Percentiles rank a stretch among this genome's conserved stretches.
Conservation (phyloP, 1,140 invertebrate species). For the Mamestra configurata region DNA sequence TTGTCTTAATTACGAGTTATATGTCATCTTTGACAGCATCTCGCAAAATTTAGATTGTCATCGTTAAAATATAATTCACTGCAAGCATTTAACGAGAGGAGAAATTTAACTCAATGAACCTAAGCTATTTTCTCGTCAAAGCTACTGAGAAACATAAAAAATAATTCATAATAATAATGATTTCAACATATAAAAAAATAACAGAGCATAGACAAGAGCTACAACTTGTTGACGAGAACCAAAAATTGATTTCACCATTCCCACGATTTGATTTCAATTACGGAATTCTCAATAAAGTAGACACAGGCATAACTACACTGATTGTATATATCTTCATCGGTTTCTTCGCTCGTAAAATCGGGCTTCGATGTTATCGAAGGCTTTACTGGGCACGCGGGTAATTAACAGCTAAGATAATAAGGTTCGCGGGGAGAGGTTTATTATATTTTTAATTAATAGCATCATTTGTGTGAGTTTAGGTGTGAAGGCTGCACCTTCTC, state of each 20-base stretch:
- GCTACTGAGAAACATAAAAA: not conserved
- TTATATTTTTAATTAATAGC: constrained; percentile 63
- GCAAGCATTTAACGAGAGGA: not conserved
- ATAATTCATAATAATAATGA: not conserved
- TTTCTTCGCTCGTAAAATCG: constrained; percentile 58
- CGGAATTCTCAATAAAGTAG: constrained; percentile 40
- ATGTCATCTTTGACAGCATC: constrained; percentile 52
- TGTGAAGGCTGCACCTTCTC: constrained; percentile 25
- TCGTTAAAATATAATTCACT: constrained; percentile 3
- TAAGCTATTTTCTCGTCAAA: not conserved
- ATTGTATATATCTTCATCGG: constrained; percentile 54
- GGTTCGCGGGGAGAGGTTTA: constrained; percentile 49
- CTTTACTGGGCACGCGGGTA: constrained; percentile 46
- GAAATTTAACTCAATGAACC: not conserved
- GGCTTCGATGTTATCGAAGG: constrained; percentile 50
- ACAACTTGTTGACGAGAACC: not conserved
- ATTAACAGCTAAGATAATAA: constrained; percentile 59
- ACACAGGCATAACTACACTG: constrained; percentile 35
- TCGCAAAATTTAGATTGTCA: constrained; percentile 37
- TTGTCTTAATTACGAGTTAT: constrained; percentile 57
- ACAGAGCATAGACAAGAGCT: not conserved
- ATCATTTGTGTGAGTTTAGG: constrained; percentile 50
- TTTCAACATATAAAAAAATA: not conserved
- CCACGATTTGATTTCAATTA: constrained; percentile 51
- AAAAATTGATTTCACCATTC: constrained; percentile 46